Base-by-base conservation (phyloP, 2,888 invertebrate genomes). In the Heteromurus nitidus region DNA sequence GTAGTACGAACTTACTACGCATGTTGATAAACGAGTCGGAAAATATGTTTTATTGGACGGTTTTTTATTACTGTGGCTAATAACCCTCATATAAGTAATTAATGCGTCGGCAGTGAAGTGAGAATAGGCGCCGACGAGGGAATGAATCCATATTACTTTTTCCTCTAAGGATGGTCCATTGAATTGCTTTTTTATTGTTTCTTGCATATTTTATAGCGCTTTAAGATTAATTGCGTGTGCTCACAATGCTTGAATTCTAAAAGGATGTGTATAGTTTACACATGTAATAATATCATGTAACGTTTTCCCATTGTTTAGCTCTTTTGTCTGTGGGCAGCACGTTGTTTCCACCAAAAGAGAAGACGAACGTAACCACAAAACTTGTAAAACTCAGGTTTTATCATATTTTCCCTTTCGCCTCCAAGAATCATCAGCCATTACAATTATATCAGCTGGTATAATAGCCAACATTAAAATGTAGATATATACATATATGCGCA, bases 51-150 rank as follows among this genome's bases (percentile, higher is more conserved):
- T 81, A 81, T 81, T 81, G 75, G 81, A 81, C 31, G 80, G 50
- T 68, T 62, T 81, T 80, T 81, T 81, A 81, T 81, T 73, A 60
- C 64, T 75, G 26, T 70, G 36, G 81, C 62, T 81, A 81, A 81
- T 81, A 75, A 68, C 81, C 75, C 69, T 70, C 75, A 81, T 81
- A 74, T 70, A 81, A 75, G 81, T 81, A 81, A 81, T 81, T 81
- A 75, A 81, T 81, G 81, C 75, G 81, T 81, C 81, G 81, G 81
- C 81, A 81, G 64, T 81, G 70, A 81, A 75, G 81, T 75, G 64
- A 81, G 69, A 74, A 70, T 75, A 75, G 81, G 81, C 81, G 81
- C 81, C 81, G 75, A 55, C 74, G 80, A 67, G 18, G 67, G 42
- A 67, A 67, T 67, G 50, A 67, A 47, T 47, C 26, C 67, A 26